Evolutionary conservation across 2,888 invertebrate species (phyloP), one percentile per base, ranked within the genome.

Genomic region (Tipula helvola): DNA sequence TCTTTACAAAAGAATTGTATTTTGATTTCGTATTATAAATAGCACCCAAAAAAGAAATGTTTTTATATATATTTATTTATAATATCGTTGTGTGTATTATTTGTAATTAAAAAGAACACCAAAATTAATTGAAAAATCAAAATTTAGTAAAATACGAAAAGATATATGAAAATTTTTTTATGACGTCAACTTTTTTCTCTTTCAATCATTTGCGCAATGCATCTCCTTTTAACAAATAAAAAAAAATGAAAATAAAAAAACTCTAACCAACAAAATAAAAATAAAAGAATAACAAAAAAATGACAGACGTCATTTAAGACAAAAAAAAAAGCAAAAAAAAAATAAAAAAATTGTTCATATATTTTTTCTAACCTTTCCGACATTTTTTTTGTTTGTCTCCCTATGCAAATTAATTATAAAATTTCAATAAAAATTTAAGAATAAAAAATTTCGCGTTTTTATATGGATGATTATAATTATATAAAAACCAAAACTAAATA

Each of bases 181-280:
- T 85, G 85, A 85, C 85, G 85, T 85, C 85, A 85, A 42, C 85
- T 85, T 85, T 42, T 85, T 85, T 28, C 41, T 85, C 36, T 84
- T 84, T 39, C 41, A 41, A 84, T 84, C 84, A 39, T 85, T 85
- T 85, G 85, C 85, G 85, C 85, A 85, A 85, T 85, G 85, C 85
- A 85, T 42, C 85, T 71, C 71, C 71, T 71, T 71, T 71, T 28
- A 71, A 71, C 71, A 71, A 71, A 71, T 71, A 71, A 71, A 28
- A 71, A 28, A 28, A 71, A 28, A 28, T 1, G 1, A 28, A 28
- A 28, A 28, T n/a, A n/a, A 28, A 28, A 71, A 28, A 71, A 71
- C 13, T 28, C 28, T 71, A 84, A 84, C 84, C 84, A 84, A 84
- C 84, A 84, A 36, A 84, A 36, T 36, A 84, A 84, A 84, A 84